These are phyloP conservation scores for Halcyon senegalensis DNA, from an alignment of 2,113 vertebrate genomes.

Conservation along the genomic window DNA sequence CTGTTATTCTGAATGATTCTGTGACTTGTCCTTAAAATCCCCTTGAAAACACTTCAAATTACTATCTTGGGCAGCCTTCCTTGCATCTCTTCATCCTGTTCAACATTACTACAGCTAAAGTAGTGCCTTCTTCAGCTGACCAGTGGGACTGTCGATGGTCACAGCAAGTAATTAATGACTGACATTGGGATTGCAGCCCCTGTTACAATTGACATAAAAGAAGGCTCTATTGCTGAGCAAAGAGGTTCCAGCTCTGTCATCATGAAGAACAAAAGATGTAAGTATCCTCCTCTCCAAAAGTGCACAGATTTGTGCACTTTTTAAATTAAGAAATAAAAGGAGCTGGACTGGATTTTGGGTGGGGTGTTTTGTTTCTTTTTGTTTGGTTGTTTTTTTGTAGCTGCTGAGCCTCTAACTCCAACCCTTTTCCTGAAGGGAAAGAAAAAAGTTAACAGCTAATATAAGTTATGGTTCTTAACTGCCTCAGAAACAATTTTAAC, in stretches of 20 bases:
- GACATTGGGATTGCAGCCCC: neutral
- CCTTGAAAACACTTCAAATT: neutral
- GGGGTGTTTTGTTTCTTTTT: too few species aligned
- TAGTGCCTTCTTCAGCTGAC: neutral
- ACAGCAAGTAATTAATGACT: neutral
- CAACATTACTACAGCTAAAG: neutral
- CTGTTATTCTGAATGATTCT: too few species aligned
- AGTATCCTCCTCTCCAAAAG: neutral
- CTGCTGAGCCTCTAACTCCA: neutral
- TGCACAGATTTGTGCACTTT: neutral
- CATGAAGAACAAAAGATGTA: neutral
- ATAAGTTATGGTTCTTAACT: neutral
- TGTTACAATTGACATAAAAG: accelerated
- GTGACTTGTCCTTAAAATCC: neutral
- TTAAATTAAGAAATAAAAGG: neutral
- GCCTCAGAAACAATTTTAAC: neutral
- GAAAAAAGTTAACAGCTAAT: neutral
- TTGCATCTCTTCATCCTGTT: too few species aligned
- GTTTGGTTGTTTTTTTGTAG: neutral
- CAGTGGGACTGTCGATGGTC: neutral
- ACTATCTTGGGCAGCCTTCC: neutral
- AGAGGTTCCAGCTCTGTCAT: neutral
- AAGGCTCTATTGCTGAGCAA: neutral
- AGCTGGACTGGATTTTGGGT: neutral
- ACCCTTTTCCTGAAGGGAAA: neutral